Conservation (phyloP, 2,797 vertebrate genomes). For the Peromyscus aztecus region DNA sequence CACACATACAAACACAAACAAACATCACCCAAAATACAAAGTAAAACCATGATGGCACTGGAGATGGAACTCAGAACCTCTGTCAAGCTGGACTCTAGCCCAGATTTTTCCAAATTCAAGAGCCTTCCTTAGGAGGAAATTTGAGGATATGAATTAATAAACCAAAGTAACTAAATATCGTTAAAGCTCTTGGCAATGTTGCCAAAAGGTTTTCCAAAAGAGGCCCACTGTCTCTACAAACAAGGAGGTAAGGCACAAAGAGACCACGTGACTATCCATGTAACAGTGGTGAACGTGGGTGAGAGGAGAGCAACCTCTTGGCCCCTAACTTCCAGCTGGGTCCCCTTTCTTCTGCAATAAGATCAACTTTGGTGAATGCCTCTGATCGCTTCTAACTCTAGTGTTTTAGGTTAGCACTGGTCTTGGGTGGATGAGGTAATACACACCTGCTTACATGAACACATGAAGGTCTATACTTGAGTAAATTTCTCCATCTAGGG, state of each 20-base stretch:
- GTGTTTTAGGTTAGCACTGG: not conserved
- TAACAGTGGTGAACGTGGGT: not conserved
- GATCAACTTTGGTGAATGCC: not conserved
- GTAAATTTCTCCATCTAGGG: not conserved
- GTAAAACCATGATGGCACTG: not conserved
- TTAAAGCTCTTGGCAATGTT: constrained; percentile 26
- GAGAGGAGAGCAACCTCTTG: not conserved
- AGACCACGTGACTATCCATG: not conserved
- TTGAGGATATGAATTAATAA: constrained; percentile 54
- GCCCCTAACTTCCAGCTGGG: not conserved
- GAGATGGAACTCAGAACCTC: not conserved
- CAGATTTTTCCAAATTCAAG: constrained; percentile 35
- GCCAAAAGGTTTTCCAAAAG: constrained; percentile 33
- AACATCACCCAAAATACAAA: not conserved
- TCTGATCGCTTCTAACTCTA: not conserved
- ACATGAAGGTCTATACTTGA: not conserved
- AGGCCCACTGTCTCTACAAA: not conserved
- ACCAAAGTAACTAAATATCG: not conserved
- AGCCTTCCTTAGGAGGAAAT: constrained; percentile 43
- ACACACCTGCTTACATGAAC: not conserved
- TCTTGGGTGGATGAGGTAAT: not conserved
- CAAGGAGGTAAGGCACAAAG: not conserved
- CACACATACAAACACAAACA: not conserved
- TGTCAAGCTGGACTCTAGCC: not conserved
- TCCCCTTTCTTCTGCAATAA: not conserved